These are phyloP conservation scores for Anas platyrhynchos DNA, from an alignment of 2,113 vertebrate species.

Conservation along the genomic window DNA sequence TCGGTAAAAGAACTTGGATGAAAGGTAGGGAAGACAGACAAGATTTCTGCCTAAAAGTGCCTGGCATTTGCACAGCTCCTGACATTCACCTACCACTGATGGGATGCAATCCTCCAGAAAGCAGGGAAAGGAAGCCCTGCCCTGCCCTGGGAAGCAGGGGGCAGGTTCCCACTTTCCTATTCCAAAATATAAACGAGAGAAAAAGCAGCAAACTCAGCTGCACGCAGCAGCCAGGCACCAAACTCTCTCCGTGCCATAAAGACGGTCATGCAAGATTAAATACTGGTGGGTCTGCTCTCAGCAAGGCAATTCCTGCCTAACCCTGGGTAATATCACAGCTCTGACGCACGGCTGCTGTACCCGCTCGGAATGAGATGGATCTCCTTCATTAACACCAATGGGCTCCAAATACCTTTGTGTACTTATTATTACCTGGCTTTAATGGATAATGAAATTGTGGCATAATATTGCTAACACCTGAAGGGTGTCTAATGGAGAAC, in stretches of 20 bases:
- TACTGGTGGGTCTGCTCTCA: conserved; percentile 29
- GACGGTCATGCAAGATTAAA: conserved; percentile 54
- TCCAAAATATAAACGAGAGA: not conserved
- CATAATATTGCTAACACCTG: conserved; percentile 75
- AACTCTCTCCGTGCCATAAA: conserved; percentile 68
- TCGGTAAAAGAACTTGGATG: not conserved
- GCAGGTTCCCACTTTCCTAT: not conserved
- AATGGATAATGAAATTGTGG: conserved; percentile 73
- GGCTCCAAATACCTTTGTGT: conserved; percentile 73
- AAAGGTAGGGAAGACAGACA: not conserved
- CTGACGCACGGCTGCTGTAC: conserved; percentile 16
- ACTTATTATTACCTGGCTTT: conserved; percentile 72
- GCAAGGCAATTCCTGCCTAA: conserved; percentile 61
- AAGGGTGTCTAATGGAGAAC: conserved; percentile 79
- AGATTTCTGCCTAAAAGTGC: not conserved
- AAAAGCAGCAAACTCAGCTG: conserved; percentile 19
- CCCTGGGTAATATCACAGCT: conserved; percentile 57
- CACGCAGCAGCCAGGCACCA: conserved; percentile 35
- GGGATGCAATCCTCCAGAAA: not conserved
- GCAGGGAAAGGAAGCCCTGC: not conserved
- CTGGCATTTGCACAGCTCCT: fast-evolving
- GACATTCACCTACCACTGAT: not conserved
- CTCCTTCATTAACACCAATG: conserved; percentile 78
- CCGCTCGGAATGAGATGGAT: conserved; percentile 66
- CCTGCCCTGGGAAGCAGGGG: too few relatives aligned